phyloP scores from a whole-genome alignment of 2,797 vertebrate species.

The Lepilemur septentrionalis region DNA sequence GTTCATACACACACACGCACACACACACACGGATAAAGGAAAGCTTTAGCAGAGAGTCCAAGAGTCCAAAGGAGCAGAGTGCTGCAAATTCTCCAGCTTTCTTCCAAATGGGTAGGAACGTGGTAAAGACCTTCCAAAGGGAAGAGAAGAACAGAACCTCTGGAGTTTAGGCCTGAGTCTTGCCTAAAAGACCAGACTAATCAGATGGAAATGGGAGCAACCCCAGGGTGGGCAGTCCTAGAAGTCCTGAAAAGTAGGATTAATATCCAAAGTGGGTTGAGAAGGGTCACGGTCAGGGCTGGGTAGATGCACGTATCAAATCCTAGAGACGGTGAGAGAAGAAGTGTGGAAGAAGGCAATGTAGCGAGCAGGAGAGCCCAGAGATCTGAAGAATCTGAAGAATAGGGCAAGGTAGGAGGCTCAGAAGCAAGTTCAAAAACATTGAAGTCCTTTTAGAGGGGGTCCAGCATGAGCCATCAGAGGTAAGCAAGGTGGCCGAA shows the following conservation, averaged over 20 bases:
- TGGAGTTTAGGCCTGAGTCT: neutral
- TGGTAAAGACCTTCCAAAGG: neutral
- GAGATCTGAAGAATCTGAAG: neutral
- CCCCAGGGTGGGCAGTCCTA: neutral
- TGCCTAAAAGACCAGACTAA: neutral
- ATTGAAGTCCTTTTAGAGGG: neutral
- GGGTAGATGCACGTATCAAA: neutral
- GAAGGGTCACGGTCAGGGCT: neutral
- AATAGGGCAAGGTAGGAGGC: neutral
- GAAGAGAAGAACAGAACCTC: neutral
- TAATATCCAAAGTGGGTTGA: neutral
- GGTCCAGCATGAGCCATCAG: neutral
- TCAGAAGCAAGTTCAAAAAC: neutral
- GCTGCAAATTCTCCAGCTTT: neutral
- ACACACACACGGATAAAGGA: neutral
- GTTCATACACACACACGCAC: neutral
- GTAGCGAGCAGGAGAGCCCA: neutral
- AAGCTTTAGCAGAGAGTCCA: neutral
- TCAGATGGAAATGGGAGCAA: neutral
- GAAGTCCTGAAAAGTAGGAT: neutral
- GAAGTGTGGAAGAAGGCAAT: neutral
- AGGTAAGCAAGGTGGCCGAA: neutral
- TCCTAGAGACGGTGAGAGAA: neutral
- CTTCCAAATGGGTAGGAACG: neutral
- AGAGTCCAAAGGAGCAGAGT: neutral